A percentile compares a stretch with the other conserved stretches of the same genome.
Conservation (phyloP, 2,888 invertebrate species). For the Tipula helvola region DNA sequence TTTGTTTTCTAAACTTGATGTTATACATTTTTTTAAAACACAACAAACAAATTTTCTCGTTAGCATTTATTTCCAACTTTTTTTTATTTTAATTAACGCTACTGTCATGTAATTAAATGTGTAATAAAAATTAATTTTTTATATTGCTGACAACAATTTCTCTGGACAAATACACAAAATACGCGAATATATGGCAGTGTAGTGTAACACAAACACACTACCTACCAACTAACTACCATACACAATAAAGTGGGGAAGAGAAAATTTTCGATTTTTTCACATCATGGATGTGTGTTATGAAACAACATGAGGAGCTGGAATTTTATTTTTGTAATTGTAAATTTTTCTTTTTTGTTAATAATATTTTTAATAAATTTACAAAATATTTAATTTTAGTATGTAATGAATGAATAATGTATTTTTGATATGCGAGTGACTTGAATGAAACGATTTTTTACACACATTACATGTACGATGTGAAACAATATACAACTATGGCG, state of each 20-base stretch:
- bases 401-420: not conserved
- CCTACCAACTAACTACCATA: too few species aligned
- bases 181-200: not conserved
- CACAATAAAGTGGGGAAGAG: not conserved
- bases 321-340: not conserved
- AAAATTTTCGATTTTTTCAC: not conserved
- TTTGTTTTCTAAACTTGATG: not conserved
- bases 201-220: not conserved
- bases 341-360: not conserved
- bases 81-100: not conserved
- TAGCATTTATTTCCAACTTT: not conserved
- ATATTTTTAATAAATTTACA: not conserved
- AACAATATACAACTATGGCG: constrained; percentile 8
- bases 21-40: not conserved
- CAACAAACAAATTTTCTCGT: not conserved
- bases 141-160: not conserved
- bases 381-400: not conserved
- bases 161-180: not conserved
- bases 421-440: not conserved
- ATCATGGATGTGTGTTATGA: not conserved
- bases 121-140: not conserved
- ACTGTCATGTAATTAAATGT: not conserved
- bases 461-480: not conserved
- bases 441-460: not conserved
- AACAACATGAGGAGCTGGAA: not conserved